Conservation (phyloP, 1,140 invertebrate species). For the Hyphantria cunea region DNA sequence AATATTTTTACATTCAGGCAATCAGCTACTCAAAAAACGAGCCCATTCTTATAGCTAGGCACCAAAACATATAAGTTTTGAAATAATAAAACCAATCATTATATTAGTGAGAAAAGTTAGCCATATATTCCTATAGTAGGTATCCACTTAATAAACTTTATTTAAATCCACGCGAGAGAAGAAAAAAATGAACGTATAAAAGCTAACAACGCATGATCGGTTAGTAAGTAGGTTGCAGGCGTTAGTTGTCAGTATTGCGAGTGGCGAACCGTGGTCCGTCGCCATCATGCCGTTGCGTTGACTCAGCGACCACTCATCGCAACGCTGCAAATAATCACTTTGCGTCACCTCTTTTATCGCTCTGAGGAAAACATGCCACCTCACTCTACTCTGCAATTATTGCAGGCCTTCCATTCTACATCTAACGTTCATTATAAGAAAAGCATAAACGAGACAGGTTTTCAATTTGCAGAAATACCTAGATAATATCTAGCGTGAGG, state of each 20-base stretch:
- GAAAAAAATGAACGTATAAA: conserved; percentile 14
- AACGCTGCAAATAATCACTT: conserved; percentile 77
- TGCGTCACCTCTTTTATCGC: conserved; percentile 75
- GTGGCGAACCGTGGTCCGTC: neutral
- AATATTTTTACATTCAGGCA: no score
- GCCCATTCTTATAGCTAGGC: no score
- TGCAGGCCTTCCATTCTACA: conserved; percentile 27
- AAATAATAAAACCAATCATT: no score
- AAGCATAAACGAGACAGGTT: conserved; percentile 48
- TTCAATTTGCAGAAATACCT: conserved; percentile 60
- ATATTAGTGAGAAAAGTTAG: no score
- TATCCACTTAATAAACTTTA: no score
- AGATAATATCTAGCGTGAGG: conserved; percentile 47
- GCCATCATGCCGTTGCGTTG: conserved; percentile 43
- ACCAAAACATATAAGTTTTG: no score
- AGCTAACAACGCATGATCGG: conserved; percentile 19
- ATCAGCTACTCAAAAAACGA: no score
- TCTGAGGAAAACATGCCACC: conserved; percentile 61
- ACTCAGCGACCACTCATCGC: conserved; percentile 74
- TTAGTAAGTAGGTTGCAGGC: conserved; percentile 24
- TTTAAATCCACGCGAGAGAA: neutral
- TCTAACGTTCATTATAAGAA: conserved; percentile 45
- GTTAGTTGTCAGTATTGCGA: conserved; percentile 15
- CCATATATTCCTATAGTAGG: no score
- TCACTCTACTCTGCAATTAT: conserved; percentile 52